Percentiles rank a stretch among this genome's conserved stretches.
Conservation (phyloP, 2,113 vertebrate genomes). For the sheep (Ovis aries) region ARS-UI_Ramb_v3.0 NC_056054.1:65984501-65985000, state of each 20-base stretch:
- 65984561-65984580: neutral
- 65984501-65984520: neutral
- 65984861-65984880: constrained; percentile 14
- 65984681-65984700: neutral
- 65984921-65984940: constrained; percentile 52
- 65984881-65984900: neutral
- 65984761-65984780: constrained; percentile 9
- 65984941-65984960: constrained; percentile 50
- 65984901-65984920: constrained; percentile 11
- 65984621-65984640: neutral
- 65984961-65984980: constrained; percentile 44
- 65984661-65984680: neutral
- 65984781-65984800: constrained; percentile 37
- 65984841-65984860: constrained; percentile 20
- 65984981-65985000: constrained; percentile 56
- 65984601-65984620: constrained; percentile 1
- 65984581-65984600: neutral
- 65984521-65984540: neutral
- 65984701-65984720: neutral
- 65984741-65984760: neutral
- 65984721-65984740: constrained; percentile 15
- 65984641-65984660: neutral
- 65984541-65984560: constrained; percentile 12
- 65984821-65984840: constrained; percentile 36
- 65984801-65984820: neutral